Percentiles rank a stretch among this genome's conserved stretches.
These are phyloP conservation scores for Anthopleura sola DNA, from an alignment of 64 coral and sea anemone genomes.

Conservation along the genomic window DNA sequence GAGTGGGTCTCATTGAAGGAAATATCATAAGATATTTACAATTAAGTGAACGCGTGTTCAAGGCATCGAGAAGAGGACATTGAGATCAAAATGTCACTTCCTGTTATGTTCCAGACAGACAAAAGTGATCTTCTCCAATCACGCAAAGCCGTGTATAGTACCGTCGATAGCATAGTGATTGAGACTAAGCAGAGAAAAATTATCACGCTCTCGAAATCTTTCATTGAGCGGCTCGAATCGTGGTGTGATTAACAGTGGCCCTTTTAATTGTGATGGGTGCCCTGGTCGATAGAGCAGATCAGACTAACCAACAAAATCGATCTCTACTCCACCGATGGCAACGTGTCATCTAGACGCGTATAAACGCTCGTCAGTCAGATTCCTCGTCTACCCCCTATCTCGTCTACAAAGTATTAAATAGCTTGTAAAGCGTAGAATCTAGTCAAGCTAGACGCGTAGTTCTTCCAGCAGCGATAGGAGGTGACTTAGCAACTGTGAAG, in stretches of 20 bases:
- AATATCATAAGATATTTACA: neutral
- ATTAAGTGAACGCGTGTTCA: constrained; percentile 2
- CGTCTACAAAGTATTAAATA: constrained; percentile 25
- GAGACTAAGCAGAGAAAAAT: constrained; percentile 1
- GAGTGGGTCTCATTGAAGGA: neutral
- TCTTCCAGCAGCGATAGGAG: constrained; percentile 12
- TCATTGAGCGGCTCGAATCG: neutral
- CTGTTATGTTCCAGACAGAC: constrained; percentile 11
- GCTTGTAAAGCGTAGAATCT: constrained; percentile 6
- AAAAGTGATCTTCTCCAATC: constrained; percentile 2
- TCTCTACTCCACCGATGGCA: neutral
- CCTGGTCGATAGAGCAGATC: neutral
- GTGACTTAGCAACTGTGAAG: constrained; percentile 16
- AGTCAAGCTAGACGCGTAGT: constrained; percentile 2
- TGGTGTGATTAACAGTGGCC: neutral
- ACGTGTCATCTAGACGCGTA: neutral
- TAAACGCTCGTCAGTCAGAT: neutral
- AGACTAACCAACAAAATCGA: neutral
- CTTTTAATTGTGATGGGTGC: neutral
- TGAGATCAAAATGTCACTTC: constrained; percentile 13
- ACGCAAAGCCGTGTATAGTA: neutral
- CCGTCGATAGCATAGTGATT: neutral
- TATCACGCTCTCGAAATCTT: constrained; percentile 19
- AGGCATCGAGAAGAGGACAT: neutral
- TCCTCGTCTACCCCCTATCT: constrained; percentile 37